These are phyloP conservation scores for Pseudococcus viburni DNA, from an alignment of 2,888 invertebrate genomes.

Conservation along the genomic window DNA sequence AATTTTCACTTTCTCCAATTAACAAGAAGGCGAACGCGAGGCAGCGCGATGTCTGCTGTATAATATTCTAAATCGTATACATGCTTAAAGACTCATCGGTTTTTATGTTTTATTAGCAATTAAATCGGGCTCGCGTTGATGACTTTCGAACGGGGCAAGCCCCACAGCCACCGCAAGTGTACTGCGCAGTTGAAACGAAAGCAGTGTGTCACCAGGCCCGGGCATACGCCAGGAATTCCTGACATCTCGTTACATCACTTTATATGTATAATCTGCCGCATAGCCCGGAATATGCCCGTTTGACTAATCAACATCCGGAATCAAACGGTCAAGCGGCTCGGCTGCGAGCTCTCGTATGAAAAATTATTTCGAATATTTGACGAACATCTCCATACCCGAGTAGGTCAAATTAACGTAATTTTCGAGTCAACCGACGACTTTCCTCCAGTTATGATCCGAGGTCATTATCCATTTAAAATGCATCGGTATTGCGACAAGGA, in stretches of 20 bases:
- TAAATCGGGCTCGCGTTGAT: conserved; percentile 22
- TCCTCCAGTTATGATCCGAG: no score
- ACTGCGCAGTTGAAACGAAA: background rate
- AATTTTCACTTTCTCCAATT: conserved; percentile 52
- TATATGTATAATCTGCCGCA: background rate
- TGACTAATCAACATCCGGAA: background rate
- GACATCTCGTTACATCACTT: background rate
- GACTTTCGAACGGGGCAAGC: conserved; percentile 36
- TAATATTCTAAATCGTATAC: conserved; percentile 24
- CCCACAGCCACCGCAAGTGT: background rate
- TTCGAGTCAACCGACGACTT: no score
- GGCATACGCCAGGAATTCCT: conserved; percentile 5
- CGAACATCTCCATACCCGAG: no score
- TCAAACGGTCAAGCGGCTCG: background rate
- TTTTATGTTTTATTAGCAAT: conserved; percentile 39
- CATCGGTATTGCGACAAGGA: no score
- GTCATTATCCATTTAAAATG: no score
- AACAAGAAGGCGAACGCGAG: background rate
- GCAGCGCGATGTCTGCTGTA: background rate
- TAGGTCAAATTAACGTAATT: no score
- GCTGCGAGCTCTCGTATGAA: no score
- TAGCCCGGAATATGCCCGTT: background rate
- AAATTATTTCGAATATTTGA: no score
- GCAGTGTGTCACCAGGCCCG: conserved; percentile 25
- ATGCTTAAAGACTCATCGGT: conserved; percentile 2